A percentile compares a stretch with the other conserved stretches of the same genome.
phyloP scores from a whole-genome alignment of 2,888 invertebrate genomes.

The Craniophora ligustri region DNA sequence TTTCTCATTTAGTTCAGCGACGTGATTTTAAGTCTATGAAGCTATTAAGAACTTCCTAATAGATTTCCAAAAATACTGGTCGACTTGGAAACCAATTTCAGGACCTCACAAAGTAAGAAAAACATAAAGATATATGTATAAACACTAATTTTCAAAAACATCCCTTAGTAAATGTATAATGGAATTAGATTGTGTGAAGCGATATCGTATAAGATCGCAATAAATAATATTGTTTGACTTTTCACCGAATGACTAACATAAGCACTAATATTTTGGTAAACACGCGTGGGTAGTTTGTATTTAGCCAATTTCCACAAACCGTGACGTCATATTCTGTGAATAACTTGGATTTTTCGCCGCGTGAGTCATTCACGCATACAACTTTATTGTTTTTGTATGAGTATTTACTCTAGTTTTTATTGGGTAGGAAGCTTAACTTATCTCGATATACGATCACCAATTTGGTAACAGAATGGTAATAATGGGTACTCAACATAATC shows the following conservation, averaged over 20 bases:
- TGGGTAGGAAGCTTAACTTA: conserved; percentile 18
- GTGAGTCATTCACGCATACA: conserved; percentile 30
- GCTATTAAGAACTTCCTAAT: no score
- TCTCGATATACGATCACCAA: conserved; percentile 22
- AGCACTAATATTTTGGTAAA: conserved; percentile 14
- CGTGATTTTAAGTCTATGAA: no score
- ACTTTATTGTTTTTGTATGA: conserved; percentile 17
- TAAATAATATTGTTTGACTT: conserved; percentile 6
- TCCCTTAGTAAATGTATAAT: neutral
- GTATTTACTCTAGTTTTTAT: conserved; percentile 32
- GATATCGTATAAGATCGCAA: neutral
- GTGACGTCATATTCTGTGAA: conserved; percentile 31
- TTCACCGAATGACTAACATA: conserved; percentile 34
- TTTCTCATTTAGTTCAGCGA: no score
- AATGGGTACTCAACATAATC: conserved; percentile 12
- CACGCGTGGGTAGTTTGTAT: conserved; percentile 10
- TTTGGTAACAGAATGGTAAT: conserved; percentile 1
- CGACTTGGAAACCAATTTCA: no score
- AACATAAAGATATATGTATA: no score
- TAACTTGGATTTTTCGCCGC: conserved; percentile 33
- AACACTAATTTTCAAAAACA: no score
- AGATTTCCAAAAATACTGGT: no score
- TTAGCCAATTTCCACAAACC: conserved; percentile 32
- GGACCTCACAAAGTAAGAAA: no score
- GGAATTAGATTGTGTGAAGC: neutral